These are phyloP conservation scores for Gastrophryne carolinensis DNA, from an alignment of 2,797 vertebrate genomes.

Conservation along the genomic window DNA sequence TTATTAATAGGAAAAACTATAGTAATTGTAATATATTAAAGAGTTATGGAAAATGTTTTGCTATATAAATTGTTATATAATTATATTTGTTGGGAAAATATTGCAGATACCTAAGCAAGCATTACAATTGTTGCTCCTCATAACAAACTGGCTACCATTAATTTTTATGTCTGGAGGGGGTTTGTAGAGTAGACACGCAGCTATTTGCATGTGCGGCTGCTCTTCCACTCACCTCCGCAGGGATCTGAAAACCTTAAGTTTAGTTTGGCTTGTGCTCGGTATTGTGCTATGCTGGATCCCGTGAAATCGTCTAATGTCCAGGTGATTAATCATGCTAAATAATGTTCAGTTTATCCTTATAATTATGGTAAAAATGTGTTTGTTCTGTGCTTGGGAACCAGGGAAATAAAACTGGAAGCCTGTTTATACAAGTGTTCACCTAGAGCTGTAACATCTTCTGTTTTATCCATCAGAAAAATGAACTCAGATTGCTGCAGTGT, in stretches of 20 bases:
- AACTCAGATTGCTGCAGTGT: not conserved
- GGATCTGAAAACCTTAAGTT: slow-evolving; percentile 43
- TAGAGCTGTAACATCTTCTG: slow-evolving; percentile 6
- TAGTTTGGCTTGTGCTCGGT: slow-evolving; percentile 41
- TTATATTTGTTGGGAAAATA: not conserved
- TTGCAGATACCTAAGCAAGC: slow-evolving; percentile 23
- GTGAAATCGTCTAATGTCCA: slow-evolving; percentile 49
- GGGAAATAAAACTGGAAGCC: slow-evolving; percentile 34
- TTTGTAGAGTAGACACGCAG: slow-evolving; percentile 33
- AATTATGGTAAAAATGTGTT: slow-evolving; percentile 45
- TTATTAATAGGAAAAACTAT: too few species aligned
- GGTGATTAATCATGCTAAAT: slow-evolving; percentile 49
- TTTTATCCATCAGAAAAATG: slow-evolving; percentile 17
- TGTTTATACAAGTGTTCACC: slow-evolving; percentile 36
- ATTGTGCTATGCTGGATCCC: slow-evolving; percentile 37
- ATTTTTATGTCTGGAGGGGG: slow-evolving; percentile 46
- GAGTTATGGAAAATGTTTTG: not conserved
- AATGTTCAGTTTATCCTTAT: slow-evolving; percentile 45
- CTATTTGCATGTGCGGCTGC: slow-evolving; percentile 44
- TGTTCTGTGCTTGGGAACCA: slow-evolving; percentile 31
- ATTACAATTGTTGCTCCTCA: slow-evolving; percentile 26
- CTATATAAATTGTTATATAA: not conserved
- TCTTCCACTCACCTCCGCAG: slow-evolving; percentile 33
- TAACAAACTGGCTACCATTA: slow-evolving; percentile 30
- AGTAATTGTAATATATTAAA: not conserved